Evolutionary conservation across 2,888 invertebrate species (phyloP).

Genomic region (Caenorhabditis virilis): DNA sequence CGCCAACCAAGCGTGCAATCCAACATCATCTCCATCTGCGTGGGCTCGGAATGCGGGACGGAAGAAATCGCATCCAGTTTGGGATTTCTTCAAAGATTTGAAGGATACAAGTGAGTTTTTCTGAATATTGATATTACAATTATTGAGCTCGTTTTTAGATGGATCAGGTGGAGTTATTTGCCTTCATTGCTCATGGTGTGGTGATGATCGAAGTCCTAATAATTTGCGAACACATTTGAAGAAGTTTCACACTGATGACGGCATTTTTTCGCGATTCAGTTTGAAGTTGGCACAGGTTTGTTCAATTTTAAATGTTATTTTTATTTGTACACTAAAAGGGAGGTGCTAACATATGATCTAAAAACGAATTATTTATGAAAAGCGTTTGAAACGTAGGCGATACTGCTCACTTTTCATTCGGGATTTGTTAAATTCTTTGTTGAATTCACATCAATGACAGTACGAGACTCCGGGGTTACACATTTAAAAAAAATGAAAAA

Average conservation of each 20-base stretch:
- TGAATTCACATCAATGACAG: too few species aligned
- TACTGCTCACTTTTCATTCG: too few species aligned
- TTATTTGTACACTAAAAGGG: too few species aligned
- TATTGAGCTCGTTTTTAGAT: conserved; percentile 33
- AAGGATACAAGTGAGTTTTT: conserved; percentile 52
- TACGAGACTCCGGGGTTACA: too few species aligned
- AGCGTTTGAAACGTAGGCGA: too few species aligned
- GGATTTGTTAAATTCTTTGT: too few species aligned
- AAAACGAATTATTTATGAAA: background rate
- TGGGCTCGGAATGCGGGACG: conserved; percentile 56
- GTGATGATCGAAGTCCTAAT: conserved; percentile 61
- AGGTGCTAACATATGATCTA: too few species aligned
- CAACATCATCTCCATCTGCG: conserved; percentile 37
- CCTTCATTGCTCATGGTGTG: conserved; percentile 57
- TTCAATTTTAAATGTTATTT: too few species aligned
- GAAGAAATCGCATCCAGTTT: conserved; percentile 64
- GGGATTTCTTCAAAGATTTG: conserved; percentile 62
- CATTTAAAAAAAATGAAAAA: too few species aligned
- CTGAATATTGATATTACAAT: background rate
- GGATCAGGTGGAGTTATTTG: conserved; percentile 57
- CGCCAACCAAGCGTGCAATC: background rate
- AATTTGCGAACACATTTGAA: conserved; percentile 61
- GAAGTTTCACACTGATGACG: conserved; percentile 57
- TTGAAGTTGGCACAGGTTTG: conserved; percentile 53
- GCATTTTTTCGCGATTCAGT: conserved; percentile 55